Evolutionary conservation across 2,888 invertebrate species (phyloP), one percentile per base, ranked within the genome.

Genomic region (Caenorhabditis sulstoni): DNA sequence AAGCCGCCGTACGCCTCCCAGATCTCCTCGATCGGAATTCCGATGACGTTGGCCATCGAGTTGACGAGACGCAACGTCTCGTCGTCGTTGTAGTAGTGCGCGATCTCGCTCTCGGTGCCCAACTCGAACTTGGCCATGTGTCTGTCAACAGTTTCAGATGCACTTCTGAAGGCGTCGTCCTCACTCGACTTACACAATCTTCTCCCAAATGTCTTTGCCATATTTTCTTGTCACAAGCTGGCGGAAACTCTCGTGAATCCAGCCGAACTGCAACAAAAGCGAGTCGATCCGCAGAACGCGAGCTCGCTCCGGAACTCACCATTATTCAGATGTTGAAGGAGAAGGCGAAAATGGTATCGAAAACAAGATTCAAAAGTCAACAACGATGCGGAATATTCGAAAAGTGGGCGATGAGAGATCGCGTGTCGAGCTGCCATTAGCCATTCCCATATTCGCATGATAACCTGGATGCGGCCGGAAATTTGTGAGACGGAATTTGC

Each of bases 1-100:
- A 90, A 90, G 1, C 88, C 87, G 14, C 90, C 90, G 68, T 90
- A 89, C 20, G 88, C 88, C 66, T 90, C 90, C 90, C 90, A 90
- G 5, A 89, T 86, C 61, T 89, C 89, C 57, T 89, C 89, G 45
- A 87, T 81, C 11, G 89, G 87, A 58, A 89, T 88, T 23, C 86
- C 88, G 59, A 89, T 87, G 0, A 88, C 83, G 65, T 82, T 86
- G 0, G 87, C 88, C 86, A 89, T 88, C 12, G 88, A 79, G 29
- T 87, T 85, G 18, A 88, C 87, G n/a, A 89, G 53, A 45, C 88
- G 78, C 53, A 88, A 76, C 0, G 89, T 88, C 49, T 89, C 89
- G 52, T 89, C 88, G 59, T 89, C 89, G 39, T 83, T 87, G 76
- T 89, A 89, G 74, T 87, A 87, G 61, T 88, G 87, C 39, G 83